Conservation (phyloP, 2,113 vertebrate genomes). For the Dipodomys merriami region DNA sequence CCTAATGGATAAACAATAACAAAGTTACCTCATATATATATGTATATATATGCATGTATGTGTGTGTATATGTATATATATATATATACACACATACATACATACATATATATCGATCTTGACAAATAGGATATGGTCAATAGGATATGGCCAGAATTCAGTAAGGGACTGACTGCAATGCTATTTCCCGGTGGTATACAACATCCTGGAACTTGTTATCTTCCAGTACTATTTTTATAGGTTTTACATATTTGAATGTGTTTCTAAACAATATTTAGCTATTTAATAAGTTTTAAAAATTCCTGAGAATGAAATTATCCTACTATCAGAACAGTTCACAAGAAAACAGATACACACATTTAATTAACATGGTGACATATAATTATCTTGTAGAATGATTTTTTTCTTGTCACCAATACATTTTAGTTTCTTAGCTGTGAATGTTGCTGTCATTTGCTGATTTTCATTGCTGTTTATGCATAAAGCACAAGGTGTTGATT, state of each 20-base stretch:
- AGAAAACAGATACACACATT: neutral
- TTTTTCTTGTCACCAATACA: neutral
- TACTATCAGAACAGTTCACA: neutral
- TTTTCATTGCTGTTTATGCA: neutral
- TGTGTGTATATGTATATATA: too few species aligned
- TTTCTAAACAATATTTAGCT: slow-evolving; percentile 2
- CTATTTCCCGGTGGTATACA: neutral
- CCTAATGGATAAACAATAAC: neutral
- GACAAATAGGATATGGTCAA: neutral
- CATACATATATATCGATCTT: too few species aligned
- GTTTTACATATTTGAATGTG: neutral
- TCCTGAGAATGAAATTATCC: slow-evolving; percentile 8
- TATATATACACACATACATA: too few species aligned
- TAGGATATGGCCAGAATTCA: neutral
- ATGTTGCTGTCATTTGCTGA: neutral
- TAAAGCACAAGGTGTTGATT: neutral
- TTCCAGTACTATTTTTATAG: neutral
- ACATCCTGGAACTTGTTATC: neutral
- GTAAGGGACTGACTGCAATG: neutral
- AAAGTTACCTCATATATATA: neutral
- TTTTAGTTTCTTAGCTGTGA: neutral
- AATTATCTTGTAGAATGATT: neutral
- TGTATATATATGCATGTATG: too few species aligned
- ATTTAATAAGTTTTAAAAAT: neutral
- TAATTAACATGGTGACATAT: neutral